Evolutionary conservation across 1,140 invertebrate genomes (phyloP), one percentile per base, ranked within the genome.

Genomic region (Heterodera schachtii): DNA sequence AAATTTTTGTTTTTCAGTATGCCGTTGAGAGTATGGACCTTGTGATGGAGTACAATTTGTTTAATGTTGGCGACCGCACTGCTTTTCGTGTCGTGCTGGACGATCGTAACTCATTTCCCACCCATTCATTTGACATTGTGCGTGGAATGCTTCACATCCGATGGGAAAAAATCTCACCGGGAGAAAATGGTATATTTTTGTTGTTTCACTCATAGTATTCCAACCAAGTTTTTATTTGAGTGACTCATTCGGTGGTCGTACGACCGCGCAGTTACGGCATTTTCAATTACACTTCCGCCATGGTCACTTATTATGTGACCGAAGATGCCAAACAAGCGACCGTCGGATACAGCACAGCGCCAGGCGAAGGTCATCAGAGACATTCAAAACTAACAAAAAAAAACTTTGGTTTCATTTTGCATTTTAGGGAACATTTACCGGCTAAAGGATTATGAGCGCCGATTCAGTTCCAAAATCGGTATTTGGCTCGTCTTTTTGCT

Each of bases 11-110:
- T 69, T 11, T 78, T 69, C 66, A 95, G 92, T 98, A 98, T 90
- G 92, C 98, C 75, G 96, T 99, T n/a, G 96, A 99, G 92, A 94
- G 94, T 89, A 95, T 96, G 93, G 97, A 99, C 90, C 94, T 98
- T 86, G 93, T 98, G 85, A 94, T 98, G 66, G 95, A 97, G 91
- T 94, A 93, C 86, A 91, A 90, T 78, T 90, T 93, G 57, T 93
- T 90, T 87, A 93, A 93, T 88, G 91, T 92, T 82, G 92, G 92
- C 81, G 91, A 90, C 82, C 84, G 80, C 49, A 78, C 87, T 46
- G 89, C 90, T 57, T 66, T 88, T 8, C 85, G 87, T 75, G 86
- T 90, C 21, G 86, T 84, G n/a, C 75, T 89, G 19, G 89, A 90
- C 82, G 88, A 89, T 78, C 83, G 88, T 16, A 80, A 86, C 49